Base-by-base conservation (phyloP, 1,140 invertebrate genomes). In the Sipha flava region DNA sequence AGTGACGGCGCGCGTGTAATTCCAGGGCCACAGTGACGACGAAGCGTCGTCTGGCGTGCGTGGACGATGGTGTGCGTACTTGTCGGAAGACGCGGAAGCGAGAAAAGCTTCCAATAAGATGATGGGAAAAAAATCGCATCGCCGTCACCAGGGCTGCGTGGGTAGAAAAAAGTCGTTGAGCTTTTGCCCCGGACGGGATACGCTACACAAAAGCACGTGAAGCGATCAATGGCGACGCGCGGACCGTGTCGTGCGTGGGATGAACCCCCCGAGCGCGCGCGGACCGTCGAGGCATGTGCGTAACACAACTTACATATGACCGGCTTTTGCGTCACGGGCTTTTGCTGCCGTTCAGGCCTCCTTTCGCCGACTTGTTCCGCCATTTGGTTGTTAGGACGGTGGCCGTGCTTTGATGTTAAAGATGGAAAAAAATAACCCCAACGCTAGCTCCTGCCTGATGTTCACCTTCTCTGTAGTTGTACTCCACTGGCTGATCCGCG, bases 381-480 rank as follows among this genome's bases (percentile, higher is more conserved):
- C 73, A 77, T 77, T 77, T 57, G 26, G 73, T 26, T 57, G 73
- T 77, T 77, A 21, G 43, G 34, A 77, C 73, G 73, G 54, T 57
- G 73, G 73, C 73, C 73, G 73, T 40, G 59, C 72, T 52, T 59
- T 59, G 73, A 77, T 77, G 52, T 77, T 77, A 77, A 77, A 77
- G 73, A 77, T 77, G 73, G 73, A 77, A 77, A 77, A 47, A 77
- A 77, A 57, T 73, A 43, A 77, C 73, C 52, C 73, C 73, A 77
- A 77, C 73, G 73, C 52, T 16, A 77, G 59, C 73, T 77, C 73
- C 73, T 77, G 73, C 73, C 73, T 77, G 73, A 77, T 77, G 73
- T 77, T 77, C 73, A 77, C 73, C 73, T 77, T 57, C 73, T 77
- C 73, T 77, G 73, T 77, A 29, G 73, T 77, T 77, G 73, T 77